phyloP scores from a whole-genome alignment of 2,113 vertebrate genomes.

The Corythornis vintsioides region DNA sequence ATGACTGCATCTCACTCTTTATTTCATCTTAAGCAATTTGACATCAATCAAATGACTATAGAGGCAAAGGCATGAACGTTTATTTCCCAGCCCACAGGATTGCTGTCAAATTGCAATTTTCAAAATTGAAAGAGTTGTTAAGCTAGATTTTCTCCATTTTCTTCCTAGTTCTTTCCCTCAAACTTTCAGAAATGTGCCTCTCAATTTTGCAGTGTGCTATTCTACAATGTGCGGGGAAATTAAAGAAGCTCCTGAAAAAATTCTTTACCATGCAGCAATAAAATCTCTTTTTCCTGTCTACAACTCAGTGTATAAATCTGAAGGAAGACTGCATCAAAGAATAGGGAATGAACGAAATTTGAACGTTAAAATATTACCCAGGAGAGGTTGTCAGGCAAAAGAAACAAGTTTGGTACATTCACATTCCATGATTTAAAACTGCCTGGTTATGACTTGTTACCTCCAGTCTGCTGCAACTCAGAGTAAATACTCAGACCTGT shows the following conservation, averaged over 20 bases:
- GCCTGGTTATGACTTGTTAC: neutral
- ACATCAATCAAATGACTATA: conserved; percentile 66
- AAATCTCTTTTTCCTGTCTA: conserved; percentile 27
- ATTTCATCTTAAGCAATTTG: conserved; percentile 73
- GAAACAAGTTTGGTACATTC: neutral
- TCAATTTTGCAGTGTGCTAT: conserved; percentile 31
- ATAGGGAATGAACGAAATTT: neutral
- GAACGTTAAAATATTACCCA: neutral
- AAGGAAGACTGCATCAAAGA: neutral
- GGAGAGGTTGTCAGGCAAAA: neutral
- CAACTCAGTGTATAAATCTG: neutral
- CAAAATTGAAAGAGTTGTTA: conserved; percentile 68
- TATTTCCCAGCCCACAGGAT: conserved; percentile 65
- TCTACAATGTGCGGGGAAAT: neutral
- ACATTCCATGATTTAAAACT: neutral
- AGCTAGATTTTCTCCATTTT: conserved; percentile 68
- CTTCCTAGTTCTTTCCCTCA: conserved; percentile 49
- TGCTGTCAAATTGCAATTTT: conserved; percentile 74
- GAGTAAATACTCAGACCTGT: neutral
- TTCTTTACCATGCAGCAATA: neutral
- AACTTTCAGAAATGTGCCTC: conserved; percentile 60
- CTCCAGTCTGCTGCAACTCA: neutral
- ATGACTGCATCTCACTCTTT: conserved; percentile 68
- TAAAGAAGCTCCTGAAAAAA: conserved; percentile 43
- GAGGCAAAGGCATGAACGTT: conserved; percentile 64